phyloP scores from a whole-genome alignment of 2,113 vertebrate genomes.

The Crotalus tigris region DNA sequence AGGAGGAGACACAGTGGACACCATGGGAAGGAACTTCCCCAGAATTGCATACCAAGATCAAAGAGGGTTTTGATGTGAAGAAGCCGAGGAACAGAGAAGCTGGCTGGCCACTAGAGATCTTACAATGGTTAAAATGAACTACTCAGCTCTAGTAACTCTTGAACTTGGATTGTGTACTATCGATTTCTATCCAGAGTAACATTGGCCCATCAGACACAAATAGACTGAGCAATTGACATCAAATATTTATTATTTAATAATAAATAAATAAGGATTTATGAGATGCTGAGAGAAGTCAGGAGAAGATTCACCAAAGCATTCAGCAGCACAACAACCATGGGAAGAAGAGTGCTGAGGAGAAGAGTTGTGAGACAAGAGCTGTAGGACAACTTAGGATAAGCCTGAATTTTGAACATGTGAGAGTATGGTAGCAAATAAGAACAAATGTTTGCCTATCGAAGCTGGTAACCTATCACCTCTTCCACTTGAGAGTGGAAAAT shows the following conservation, averaged over 20 bases:
- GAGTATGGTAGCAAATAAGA: neutral
- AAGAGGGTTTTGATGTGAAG: neutral
- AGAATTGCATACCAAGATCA: neutral
- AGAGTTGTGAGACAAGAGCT: neutral
- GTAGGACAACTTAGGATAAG: neutral
- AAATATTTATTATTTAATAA: neutral
- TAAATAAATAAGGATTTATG: neutral
- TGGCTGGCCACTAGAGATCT: neutral
- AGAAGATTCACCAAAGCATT: neutral
- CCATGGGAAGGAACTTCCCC: neutral
- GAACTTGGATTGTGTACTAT: neutral
- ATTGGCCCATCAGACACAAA: neutral
- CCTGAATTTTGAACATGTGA: neutral
- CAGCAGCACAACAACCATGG: neutral
- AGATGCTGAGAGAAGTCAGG: neutral
- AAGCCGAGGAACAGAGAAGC: neutral
- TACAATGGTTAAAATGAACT: neutral
- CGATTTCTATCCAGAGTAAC: neutral
- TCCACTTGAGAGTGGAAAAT: neutral
- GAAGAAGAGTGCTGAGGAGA: neutral
- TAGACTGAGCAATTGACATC: neutral
- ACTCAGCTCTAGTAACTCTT: neutral
- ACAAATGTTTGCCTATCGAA: neutral
- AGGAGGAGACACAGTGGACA: neutral
- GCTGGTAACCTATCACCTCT: neutral